These are phyloP conservation scores for Pedionomus torquatus DNA, from an alignment of 2,113 vertebrate genomes.

Conservation along the genomic window DNA sequence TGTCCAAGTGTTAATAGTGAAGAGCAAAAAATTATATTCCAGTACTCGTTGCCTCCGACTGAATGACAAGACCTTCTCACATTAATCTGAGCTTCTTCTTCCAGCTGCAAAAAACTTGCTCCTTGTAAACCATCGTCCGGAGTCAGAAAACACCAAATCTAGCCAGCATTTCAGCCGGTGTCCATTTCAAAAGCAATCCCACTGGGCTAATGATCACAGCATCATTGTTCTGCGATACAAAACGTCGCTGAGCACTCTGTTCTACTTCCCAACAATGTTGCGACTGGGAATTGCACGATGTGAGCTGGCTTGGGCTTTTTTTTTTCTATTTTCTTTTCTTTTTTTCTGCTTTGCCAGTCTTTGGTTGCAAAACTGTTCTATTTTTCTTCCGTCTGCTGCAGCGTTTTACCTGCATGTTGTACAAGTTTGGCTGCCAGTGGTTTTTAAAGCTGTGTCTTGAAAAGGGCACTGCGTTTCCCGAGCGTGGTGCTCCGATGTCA, in stretches of 20 bases:
- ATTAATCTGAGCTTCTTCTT: neutral
- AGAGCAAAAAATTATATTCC: neutral
- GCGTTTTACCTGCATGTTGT: neutral
- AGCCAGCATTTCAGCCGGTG: neutral
- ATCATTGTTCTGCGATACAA: neutral
- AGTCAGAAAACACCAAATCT: neutral
- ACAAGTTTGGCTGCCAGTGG: neutral
- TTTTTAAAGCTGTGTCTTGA: neutral
- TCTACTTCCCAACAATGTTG: neutral
- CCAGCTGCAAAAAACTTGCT: neutral
- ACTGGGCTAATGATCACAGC: neutral
- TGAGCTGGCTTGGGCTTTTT: neutral
- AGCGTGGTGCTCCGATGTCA: neutral
- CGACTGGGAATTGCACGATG: fast-evolving
- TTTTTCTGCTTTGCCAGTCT: neutral
- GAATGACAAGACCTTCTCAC: neutral
- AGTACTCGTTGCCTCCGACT: fast-evolving
- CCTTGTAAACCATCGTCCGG: neutral
- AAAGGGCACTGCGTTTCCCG: neutral
- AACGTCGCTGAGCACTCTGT: neutral
- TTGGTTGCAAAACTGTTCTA: neutral
- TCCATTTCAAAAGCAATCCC: neutral
- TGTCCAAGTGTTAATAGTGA: neutral
- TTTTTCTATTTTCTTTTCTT: neutral
- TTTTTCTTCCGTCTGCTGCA: neutral